Evolutionary conservation across 2,888 invertebrate species (phyloP), one percentile per base, ranked within the genome.

Genomic region (Bimastos eiseni): DNA sequence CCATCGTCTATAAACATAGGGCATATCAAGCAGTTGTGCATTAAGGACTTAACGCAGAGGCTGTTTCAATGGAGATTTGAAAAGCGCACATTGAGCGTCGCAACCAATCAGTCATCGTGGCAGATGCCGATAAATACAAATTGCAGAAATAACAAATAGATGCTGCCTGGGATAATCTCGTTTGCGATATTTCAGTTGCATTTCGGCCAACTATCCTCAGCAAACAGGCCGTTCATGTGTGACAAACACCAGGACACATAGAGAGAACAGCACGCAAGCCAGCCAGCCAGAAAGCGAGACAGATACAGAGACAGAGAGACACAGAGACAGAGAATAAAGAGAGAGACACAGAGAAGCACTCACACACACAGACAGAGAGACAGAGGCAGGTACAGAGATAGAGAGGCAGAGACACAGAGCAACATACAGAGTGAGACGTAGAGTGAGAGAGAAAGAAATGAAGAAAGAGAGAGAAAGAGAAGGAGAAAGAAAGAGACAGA

Each of bases 1-100:
- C 70, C n/a, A 70, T 70, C 70, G n/a, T 70, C 70, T 11, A 70
- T 70, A 70, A 70, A 70, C n/a, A n/a, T n/a, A n/a, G n/a, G 13
- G n/a, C 70, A 70, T n/a, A n/a, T 70, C n/a, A 70, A n/a, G 70
- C 70, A 70, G 70, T n/a, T 70, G n/a, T 70, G 70, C 70, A n/a
- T 70, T 70, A n/a, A 70, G n/a, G 70, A 70, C 70, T n/a, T 0
- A 41, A 70, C 8, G n/a, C 70, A 70, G n/a, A n/a, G 70, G n/a
- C 70, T 13, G 11, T n/a, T n/a, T 70, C 70, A 70, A 49, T 21
- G 49, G 49, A 49, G 49, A 49, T 49, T 24, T 24, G 24, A 49
- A 70, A 70, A 15, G 6, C 17, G 17, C 8, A 17, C 70, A 70
- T 8, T n/a, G 70, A 30, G 70, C 13, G n/a, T 70, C n/a, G n/a